phyloP scores from a whole-genome alignment of 2,888 invertebrate genomes.

The Napeogenes sylphis region DNA sequence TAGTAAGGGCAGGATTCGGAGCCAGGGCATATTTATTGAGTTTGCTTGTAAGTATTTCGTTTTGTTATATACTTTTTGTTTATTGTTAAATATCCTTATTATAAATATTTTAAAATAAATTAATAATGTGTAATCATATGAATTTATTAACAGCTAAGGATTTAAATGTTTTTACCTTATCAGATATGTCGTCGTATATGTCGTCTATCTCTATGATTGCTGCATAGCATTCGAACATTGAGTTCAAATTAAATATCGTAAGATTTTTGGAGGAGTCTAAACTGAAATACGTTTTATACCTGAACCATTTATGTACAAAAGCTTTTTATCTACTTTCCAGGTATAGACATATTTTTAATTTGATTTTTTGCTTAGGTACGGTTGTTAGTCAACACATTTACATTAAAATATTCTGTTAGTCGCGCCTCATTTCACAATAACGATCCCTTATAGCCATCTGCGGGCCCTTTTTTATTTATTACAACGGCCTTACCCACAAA shows the following conservation, averaged over 20 bases:
- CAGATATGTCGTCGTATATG: not conserved
- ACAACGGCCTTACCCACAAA: slow-evolving; percentile 25
- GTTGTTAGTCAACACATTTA: too few relatives aligned
- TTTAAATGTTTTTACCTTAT: too few relatives aligned
- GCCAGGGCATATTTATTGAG: slow-evolving; percentile 51
- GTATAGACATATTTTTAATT: slow-evolving; percentile 10
- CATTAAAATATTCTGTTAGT: not conserved
- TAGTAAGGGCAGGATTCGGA: slow-evolving; percentile 47
- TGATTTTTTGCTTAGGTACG: too few relatives aligned
- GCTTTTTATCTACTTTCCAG: slow-evolving; percentile 3
- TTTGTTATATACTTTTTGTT: too few relatives aligned
- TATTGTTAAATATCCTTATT: not conserved
- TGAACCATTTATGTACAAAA: too few relatives aligned
- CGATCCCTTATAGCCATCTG: slow-evolving; percentile 27
- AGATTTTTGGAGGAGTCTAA: too few relatives aligned
- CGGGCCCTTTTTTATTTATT: slow-evolving; percentile 25
- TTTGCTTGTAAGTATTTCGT: slow-evolving; percentile 87
- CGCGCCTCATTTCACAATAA: slow-evolving; percentile 27
- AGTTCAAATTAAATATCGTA: too few relatives aligned
- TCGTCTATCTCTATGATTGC: not conserved
- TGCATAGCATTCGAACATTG: too few relatives aligned
- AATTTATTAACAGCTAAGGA: too few relatives aligned
- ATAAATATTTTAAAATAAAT: too few relatives aligned
- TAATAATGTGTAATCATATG: too few relatives aligned
- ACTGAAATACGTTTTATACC: too few relatives aligned